phyloP scores from a whole-genome alignment of 2,797 vertebrate genomes.

The Botia kubotai region DNA sequence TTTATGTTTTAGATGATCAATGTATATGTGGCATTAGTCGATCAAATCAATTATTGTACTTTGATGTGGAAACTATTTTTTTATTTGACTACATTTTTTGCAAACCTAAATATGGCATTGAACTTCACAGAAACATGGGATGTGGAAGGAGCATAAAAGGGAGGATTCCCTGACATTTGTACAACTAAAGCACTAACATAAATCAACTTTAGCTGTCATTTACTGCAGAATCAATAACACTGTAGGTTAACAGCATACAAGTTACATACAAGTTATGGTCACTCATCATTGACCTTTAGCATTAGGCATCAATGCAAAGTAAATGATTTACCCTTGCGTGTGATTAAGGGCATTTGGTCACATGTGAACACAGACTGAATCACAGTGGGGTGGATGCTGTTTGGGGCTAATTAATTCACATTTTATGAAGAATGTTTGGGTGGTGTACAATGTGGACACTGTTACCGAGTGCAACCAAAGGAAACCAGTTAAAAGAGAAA shows the following conservation, averaged over 20 bases:
- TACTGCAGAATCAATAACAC: conserved; percentile 31
- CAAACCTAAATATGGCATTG: background rate
- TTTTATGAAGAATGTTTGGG: background rate
- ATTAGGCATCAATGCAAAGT: conserved; percentile 5
- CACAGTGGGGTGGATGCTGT: background rate
- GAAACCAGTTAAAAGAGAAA: background rate
- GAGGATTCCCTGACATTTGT: conserved; percentile 40
- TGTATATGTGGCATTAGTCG: too few species aligned
- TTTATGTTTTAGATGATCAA: too few species aligned
- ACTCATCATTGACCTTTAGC: conserved; percentile 5
- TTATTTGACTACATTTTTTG: too few species aligned
- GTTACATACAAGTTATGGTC: conserved; percentile 7
- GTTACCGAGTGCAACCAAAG: background rate
- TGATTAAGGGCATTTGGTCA: conserved; percentile 27
- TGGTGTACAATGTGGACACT: background rate
- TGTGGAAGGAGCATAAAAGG: background rate
- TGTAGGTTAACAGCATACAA: conserved; percentile 25
- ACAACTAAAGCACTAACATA: conserved; percentile 1
- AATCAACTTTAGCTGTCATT: conserved; percentile 32
- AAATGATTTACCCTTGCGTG: conserved; percentile 13
- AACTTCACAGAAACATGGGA: background rate
- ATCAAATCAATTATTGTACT: too few species aligned
- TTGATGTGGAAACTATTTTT: too few species aligned
- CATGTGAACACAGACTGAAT: conserved; percentile 8
- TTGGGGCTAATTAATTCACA: conserved; percentile 7